Percentiles rank a stretch among this genome's conserved stretches.
phyloP scores from a whole-genome alignment of 2,797 vertebrate genomes.

The Pseudochirops cupreus region DNA sequence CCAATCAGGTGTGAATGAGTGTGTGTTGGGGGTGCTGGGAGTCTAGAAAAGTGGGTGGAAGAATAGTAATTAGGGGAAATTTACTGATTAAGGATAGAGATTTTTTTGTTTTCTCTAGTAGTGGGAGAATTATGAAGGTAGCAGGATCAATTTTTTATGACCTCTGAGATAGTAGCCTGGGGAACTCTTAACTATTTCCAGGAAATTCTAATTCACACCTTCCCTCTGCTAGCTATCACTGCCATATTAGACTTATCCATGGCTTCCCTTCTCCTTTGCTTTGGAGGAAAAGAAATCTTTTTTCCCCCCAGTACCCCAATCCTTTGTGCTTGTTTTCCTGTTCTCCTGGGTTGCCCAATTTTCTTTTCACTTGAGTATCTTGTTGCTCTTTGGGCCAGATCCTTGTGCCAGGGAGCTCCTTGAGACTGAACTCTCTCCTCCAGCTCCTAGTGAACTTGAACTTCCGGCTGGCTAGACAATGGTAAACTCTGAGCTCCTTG shows the following conservation, averaged over 20 bases:
- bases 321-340: background rate
- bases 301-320: background rate
- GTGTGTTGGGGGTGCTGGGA: background rate
- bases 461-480: constrained; percentile 79
- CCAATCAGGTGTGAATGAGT: constrained; percentile 2
- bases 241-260: background rate
- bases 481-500: constrained; percentile 70
- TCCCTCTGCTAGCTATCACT: background rate
- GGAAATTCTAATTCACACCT: background rate
- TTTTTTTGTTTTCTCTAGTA: background rate
- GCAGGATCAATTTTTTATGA: background rate
- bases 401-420: constrained; percentile 72
- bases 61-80: background rate
- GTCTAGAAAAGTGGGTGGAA: background rate
- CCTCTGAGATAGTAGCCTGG: background rate
- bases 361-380: constrained; percentile 69
- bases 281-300: background rate
- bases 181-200: background rate
- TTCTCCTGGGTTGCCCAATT: background rate
- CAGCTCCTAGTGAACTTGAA: constrained; percentile 76
- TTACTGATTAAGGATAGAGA: background rate
- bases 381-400: constrained; percentile 61
- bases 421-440: constrained; percentile 71
- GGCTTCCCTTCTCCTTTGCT: background rate
- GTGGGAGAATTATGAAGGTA: background rate